phyloP scores from a whole-genome alignment of 2,888 invertebrate genomes.

The Eretmocerus hayati region DNA sequence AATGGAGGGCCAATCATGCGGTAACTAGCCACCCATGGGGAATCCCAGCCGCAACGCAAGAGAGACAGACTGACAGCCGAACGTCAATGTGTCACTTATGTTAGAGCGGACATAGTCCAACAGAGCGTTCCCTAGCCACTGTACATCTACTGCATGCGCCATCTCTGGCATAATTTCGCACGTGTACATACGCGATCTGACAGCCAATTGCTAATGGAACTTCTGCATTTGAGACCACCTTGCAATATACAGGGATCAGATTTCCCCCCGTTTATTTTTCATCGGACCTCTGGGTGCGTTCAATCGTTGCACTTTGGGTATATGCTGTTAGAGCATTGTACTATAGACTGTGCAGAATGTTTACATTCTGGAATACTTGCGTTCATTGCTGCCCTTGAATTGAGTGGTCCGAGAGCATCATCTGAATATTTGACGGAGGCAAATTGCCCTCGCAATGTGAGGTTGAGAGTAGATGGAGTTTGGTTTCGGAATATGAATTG shows the following conservation, averaged over 20 bases:
- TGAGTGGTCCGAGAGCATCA: no score
- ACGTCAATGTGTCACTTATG: conserved; percentile 48
- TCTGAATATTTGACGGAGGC: no score
- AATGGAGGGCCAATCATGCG: conserved; percentile 48
- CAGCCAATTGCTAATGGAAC: conserved; percentile 22
- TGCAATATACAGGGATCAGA: not conserved
- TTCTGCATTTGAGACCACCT: not conserved
- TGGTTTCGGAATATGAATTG: no score
- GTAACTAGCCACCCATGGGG: conserved; percentile 46
- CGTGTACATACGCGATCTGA: conserved; percentile 14
- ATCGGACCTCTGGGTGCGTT: conserved; percentile 7
- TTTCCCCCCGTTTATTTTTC: conserved; percentile 9
- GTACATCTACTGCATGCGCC: no score
- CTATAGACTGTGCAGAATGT: no score
- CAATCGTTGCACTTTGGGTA: no score
- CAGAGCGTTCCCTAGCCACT: no score
- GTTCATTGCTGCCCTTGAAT: not conserved
- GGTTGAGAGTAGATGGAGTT: no score
- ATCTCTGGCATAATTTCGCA: conserved; percentile 23
- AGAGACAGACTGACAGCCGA: conserved; percentile 42
- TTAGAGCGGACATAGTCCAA: no score
- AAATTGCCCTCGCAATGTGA: no score
- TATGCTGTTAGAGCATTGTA: no score
- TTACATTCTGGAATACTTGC: no score
- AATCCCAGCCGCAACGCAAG: conserved; percentile 12